phyloP scores from a whole-genome alignment of 1,140 invertebrate genomes.

The Linepithema humile region DNA sequence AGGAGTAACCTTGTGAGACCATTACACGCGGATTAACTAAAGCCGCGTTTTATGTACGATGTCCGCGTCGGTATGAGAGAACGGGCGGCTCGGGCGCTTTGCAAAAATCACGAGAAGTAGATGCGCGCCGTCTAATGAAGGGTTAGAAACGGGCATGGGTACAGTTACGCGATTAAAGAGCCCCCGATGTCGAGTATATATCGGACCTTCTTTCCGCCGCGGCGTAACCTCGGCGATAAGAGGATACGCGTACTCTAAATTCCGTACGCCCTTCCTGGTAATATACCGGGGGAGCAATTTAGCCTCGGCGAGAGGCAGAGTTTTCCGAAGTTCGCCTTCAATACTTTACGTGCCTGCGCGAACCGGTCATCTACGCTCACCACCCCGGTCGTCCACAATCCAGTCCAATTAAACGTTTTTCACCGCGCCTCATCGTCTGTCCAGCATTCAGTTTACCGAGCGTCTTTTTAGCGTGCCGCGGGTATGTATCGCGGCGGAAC shows the following conservation, averaged over 20 bases:
- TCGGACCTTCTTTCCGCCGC: constrained; percentile 36
- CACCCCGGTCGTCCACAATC: constrained; percentile 28
- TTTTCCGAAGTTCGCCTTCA: constrained; percentile 53
- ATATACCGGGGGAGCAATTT: constrained; percentile 52
- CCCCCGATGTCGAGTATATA: constrained; percentile 36
- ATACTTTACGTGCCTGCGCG: constrained; percentile 59
- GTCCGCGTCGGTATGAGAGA: background rate
- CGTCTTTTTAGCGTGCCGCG: constrained; percentile 64
- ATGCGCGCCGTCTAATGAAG: constrained; percentile 43
- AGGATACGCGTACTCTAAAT: constrained; percentile 61
- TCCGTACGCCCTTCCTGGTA: constrained; percentile 38
- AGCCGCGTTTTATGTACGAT: constrained; percentile 49
- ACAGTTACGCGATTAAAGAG: constrained; percentile 55
- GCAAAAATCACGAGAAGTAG: constrained; percentile 41
- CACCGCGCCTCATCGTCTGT: constrained; percentile 52
- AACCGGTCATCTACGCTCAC: constrained; percentile 57
- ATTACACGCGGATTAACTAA: constrained; percentile 53
- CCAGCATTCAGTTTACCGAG: constrained; percentile 60
- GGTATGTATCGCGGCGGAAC: constrained; percentile 54
- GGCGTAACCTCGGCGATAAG: constrained; percentile 44
- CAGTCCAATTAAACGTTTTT: constrained; percentile 54
- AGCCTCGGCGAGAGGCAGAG: constrained; percentile 38
- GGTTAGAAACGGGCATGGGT: constrained; percentile 30
- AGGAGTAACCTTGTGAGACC: constrained; percentile 37
- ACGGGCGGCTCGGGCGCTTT: background rate